phyloP scores from a whole-genome alignment of 2,113 vertebrate genomes.

The Pao palembangensis region DNA sequence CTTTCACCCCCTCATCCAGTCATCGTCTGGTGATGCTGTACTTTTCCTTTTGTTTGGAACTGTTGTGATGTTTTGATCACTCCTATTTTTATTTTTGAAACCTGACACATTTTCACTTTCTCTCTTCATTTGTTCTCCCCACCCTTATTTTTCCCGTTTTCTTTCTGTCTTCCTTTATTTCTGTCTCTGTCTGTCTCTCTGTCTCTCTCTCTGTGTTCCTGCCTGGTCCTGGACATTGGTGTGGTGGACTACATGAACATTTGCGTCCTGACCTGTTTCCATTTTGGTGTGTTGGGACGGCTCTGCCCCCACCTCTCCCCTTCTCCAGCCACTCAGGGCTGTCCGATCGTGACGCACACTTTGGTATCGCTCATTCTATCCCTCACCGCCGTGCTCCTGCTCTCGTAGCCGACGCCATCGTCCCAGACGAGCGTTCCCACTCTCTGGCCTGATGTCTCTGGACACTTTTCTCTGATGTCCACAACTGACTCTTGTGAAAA shows the following conservation, averaged over 20 bases:
- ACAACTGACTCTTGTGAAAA: slow-evolving; percentile 24
- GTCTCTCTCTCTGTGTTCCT: slow-evolving; percentile 60
- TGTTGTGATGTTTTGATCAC: slow-evolving; percentile 5
- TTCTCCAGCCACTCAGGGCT: slow-evolving; percentile 82
- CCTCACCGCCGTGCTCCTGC: slow-evolving; percentile 82
- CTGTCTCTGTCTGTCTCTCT: slow-evolving; percentile 63
- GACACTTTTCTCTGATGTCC: too few species aligned
- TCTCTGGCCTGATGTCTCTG: background rate
- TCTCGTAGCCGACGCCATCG: slow-evolving; percentile 77
- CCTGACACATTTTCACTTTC: slow-evolving; percentile 68
- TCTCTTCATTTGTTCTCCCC: slow-evolving; percentile 57
- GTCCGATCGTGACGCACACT: slow-evolving; percentile 83
- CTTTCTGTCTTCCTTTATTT: slow-evolving; percentile 41
- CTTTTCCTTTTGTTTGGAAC: slow-evolving; percentile 51
- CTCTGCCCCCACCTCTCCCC: slow-evolving; percentile 55
- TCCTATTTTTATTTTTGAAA: slow-evolving; percentile 56
- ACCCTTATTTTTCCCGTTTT: slow-evolving; percentile 47
- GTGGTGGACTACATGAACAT: slow-evolving; percentile 77
- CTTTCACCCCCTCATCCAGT: slow-evolving; percentile 47
- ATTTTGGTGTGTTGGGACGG: slow-evolving; percentile 56
- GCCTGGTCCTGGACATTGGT: slow-evolving; percentile 82
- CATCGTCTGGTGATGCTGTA: slow-evolving; percentile 44
- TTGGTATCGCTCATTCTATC: slow-evolving; percentile 86
- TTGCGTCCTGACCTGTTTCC: slow-evolving; percentile 58
- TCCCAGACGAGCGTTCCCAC: slow-evolving; percentile 25